phyloP scores from a whole-genome alignment of 2,113 vertebrate species.

The Aptenodytes patagonicus region DNA sequence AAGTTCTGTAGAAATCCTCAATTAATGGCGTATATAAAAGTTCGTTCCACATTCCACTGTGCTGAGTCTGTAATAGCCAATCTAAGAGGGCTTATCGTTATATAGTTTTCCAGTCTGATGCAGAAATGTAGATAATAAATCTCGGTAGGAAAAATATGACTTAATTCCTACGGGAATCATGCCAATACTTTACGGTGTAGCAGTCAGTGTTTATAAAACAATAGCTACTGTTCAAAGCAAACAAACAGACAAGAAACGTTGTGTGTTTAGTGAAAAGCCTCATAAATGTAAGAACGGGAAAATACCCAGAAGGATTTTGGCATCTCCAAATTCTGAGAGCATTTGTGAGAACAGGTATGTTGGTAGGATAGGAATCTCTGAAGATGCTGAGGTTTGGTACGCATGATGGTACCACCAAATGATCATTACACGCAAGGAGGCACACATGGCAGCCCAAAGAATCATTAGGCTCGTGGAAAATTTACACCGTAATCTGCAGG shows the following conservation, averaged over 20 bases:
- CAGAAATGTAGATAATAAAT: slow-evolving; percentile 7
- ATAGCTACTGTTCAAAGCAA: neutral
- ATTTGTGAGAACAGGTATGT: neutral
- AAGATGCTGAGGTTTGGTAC: neutral
- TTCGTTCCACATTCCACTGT: neutral
- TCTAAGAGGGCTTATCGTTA: slow-evolving; percentile 19
- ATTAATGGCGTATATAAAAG: neutral
- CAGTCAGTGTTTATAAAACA: neutral
- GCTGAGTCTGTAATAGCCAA: neutral
- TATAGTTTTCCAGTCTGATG: neutral
- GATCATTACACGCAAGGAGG: neutral
- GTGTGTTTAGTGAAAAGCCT: neutral
- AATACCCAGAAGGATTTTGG: neutral
- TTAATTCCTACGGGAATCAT: neutral
- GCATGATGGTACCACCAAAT: neutral
- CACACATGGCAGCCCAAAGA: neutral
- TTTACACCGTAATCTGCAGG: neutral
- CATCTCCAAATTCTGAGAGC: neutral
- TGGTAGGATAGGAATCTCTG: neutral
- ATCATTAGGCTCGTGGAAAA: neutral
- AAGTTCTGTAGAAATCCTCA: neutral
- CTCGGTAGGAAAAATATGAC: neutral
- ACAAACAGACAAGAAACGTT: neutral
- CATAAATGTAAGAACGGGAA: neutral
- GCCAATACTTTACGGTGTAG: rapidly evolving